Evolutionary conservation across 2,888 invertebrate genomes (phyloP), one percentile per base, ranked within the genome.

Genomic region (Pomacea canaliculata): DNA sequence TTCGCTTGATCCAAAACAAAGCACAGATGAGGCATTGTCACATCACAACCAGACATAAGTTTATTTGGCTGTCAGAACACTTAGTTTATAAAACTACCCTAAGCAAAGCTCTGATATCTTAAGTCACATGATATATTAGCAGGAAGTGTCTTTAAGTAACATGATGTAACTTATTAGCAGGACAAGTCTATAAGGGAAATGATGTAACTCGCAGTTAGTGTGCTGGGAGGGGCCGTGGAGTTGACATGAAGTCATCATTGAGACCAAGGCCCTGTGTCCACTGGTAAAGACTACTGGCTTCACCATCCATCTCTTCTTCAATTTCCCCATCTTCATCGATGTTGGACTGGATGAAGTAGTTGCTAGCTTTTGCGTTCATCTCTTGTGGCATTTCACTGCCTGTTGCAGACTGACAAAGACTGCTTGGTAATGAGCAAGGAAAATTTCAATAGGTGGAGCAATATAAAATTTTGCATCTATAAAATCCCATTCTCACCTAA

Each of bases 261-360:
- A 88, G 84, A 7, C 87, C 87, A 48, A 91, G 81, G 71, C 88
- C 88, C 80, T 89, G 88, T n/a, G 90, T 90, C 90, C 90, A 91
- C 77, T 90, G 88, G 72, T 89, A 91, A 23, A 91, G 84, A 76
- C 86, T 85, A 74, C 87, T 85, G 12, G 89, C 90, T 77, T 91
- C 89, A 56, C 91, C 89, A 56, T 88, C 87, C 69, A 80, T 79
- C 16, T 85, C 83, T 48, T 85, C 85, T n/a, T 85, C 82, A 59
- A 73, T 79, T 23, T 89, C 86, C 0, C 90, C 91, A 59, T 51
- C 76, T 0, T 83, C 85, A 0, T 82, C 82, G 23, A 84, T 83
- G 49, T 84, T 83, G 49, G 81, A 82, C 46, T 82, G 81, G 76
- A 83, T 80, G 74, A 84, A 84, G 77, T 85, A 84, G 71, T 85